Evolutionary conservation across 2,113 vertebrate species (phyloP).

Genomic region (Osmerus eperlanus): DNA sequence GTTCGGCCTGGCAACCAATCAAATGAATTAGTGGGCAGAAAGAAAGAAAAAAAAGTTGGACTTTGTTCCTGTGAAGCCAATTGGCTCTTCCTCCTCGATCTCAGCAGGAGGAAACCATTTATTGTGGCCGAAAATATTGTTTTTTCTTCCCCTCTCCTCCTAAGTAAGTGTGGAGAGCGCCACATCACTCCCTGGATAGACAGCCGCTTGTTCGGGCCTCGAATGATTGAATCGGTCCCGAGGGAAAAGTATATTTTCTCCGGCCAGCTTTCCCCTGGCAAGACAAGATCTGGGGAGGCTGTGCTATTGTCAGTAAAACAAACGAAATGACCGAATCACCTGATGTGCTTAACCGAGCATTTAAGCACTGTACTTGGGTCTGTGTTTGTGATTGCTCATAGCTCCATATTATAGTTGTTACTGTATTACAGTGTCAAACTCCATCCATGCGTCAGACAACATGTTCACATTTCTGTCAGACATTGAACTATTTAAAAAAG

Average conservation of each 20-base stretch:
- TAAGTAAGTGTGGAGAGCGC: constrained; percentile 52
- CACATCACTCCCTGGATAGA: constrained; percentile 49
- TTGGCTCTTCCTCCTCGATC: constrained; percentile 52
- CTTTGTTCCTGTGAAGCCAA: constrained; percentile 64
- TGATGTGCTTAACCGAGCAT: too few species aligned
- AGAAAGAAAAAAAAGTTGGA: constrained; percentile 45
- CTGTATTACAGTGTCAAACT: too few species aligned
- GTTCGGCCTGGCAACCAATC: constrained; percentile 44
- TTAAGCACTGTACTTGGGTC: too few species aligned
- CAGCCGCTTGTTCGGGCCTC: constrained; percentile 49
- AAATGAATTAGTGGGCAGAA: constrained; percentile 48
- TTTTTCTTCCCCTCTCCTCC: constrained; percentile 46
- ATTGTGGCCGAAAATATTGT: constrained; percentile 21
- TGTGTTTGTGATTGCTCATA: constrained; percentile 6
- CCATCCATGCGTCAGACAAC: too few species aligned
- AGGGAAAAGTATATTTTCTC: constrained; percentile 59
- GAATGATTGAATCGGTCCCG: constrained; percentile 66
- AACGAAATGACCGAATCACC: too few species aligned
- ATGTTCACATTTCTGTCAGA: too few species aligned
- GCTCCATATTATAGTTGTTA: background rate
- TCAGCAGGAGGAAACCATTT: constrained; percentile 34
- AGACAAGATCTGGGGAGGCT: background rate
- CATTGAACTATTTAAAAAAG: too few species aligned
- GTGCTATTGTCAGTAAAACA: too few species aligned
- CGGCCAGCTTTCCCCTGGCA: constrained; percentile 21